Evolutionary conservation across 2,797 vertebrate genomes (phyloP).

Genomic region (Chelon auratus): DNA sequence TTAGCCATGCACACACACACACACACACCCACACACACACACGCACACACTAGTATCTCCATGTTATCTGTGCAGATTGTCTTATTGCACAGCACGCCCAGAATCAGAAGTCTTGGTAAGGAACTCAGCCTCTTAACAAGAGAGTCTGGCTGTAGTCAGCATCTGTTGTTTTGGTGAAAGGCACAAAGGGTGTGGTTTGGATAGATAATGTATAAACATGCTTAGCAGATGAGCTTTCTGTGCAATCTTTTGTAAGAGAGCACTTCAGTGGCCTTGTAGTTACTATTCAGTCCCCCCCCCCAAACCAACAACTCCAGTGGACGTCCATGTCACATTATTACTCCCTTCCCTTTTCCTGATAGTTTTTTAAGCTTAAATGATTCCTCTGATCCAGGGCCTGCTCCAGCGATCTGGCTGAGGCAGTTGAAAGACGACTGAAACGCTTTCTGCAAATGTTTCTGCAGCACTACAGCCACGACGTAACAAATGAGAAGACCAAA

Average conservation of each 20-base stretch:
- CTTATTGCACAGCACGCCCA: neutral
- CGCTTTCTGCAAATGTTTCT: conserved; percentile 87
- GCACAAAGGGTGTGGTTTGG: neutral
- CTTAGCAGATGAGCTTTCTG: neutral
- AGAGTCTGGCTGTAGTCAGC: neutral
- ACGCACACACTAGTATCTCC: neutral
- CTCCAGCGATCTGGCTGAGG: conserved; percentile 87
- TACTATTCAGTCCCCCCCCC: too few relatives aligned
- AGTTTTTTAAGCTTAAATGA: neutral
- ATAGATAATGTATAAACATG: conserved; percentile 4
- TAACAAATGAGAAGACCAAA: conserved; percentile 80
- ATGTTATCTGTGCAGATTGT: neutral
- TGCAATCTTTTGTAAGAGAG: neutral
- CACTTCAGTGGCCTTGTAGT: neutral
- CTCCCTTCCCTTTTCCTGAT: neutral
- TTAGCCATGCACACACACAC: conserved; percentile 56
- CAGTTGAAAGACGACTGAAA: conserved; percentile 84
- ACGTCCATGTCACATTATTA: neutral
- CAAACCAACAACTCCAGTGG: neutral
- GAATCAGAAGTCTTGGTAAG: neutral
- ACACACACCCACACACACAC: neutral
- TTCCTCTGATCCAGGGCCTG: conserved; percentile 80
- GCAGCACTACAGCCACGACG: conserved; percentile 72
- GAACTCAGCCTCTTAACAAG: neutral
- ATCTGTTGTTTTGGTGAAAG: neutral